Evolutionary conservation across 2,113 vertebrate genomes (phyloP).

Genomic region (Paratilapia polleni): DNA sequence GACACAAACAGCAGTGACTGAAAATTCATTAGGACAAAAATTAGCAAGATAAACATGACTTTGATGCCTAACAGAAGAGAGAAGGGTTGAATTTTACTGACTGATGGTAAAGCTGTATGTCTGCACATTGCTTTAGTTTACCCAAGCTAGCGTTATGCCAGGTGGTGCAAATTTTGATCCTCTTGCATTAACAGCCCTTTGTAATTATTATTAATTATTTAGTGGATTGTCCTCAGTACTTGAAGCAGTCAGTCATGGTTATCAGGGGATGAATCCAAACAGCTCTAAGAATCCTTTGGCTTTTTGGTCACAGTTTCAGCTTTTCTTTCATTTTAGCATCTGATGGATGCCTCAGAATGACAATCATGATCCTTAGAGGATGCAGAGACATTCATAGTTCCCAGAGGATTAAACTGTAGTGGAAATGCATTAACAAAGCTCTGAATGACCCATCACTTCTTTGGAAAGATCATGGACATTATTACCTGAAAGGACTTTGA

Average conservation of each 20-base stretch:
- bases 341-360: neutral
- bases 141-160: neutral
- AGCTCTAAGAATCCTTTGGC: neutral
- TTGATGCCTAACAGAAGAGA: neutral
- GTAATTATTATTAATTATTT: neutral
- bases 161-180: too few relatives aligned
- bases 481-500: neutral
- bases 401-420: neutral
- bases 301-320: neutral
- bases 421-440: neutral
- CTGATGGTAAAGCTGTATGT: neutral
- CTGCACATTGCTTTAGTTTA: neutral
- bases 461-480: neutral
- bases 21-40: neutral
- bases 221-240: neutral
- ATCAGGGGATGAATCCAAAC: too few relatives aligned
- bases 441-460: neutral
- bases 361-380: neutral
- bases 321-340: neutral
- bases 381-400: neutral
- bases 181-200: too few relatives aligned
- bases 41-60: neutral
- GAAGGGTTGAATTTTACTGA: neutral
- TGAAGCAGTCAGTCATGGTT: neutral
- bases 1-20: slow-evolving; percentile 12